phyloP scores from a whole-genome alignment of 64 coral and sea anemone species.

The Stylophora pistillata region DNA sequence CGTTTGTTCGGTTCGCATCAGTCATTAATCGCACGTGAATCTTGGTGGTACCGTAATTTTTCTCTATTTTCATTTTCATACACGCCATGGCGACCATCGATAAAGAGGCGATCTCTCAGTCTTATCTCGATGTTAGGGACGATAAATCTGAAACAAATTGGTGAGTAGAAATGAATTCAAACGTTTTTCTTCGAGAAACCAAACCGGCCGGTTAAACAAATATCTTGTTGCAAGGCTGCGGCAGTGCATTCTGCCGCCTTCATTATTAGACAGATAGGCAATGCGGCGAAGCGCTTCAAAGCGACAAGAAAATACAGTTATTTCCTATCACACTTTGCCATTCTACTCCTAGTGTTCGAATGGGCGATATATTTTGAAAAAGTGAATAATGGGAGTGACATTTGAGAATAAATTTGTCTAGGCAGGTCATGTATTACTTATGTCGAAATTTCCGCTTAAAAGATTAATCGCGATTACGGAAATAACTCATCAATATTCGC shows the following conservation, averaged over 20 bases:
- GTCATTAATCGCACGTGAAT: constrained; percentile 8
- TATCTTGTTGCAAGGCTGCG: not conserved
- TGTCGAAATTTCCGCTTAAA: not conserved
- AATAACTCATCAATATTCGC: not conserved
- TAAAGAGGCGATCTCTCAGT: constrained; percentile 27
- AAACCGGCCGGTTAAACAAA: not conserved
- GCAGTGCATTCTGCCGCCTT: not conserved
- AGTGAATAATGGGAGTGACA: not conserved
- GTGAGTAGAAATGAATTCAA: constrained; percentile 17
- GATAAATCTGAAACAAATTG: constrained; percentile 45
- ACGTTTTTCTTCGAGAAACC: not conserved
- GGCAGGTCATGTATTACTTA: not conserved
- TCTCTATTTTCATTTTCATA: not conserved
- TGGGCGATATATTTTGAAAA: not conserved
- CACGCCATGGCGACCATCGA: constrained; percentile 34
- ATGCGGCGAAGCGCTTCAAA: not conserved
- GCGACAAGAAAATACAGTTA: not conserved
- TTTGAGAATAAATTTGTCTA: not conserved
- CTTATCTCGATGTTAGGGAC: constrained; percentile 65
- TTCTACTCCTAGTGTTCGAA: not conserved
- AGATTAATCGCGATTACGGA: not conserved
- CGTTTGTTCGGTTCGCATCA: not conserved
- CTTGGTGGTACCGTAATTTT: not conserved
- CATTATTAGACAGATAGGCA: not conserved
- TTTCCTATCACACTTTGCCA: not conserved